Percentiles rank a stretch among this genome's conserved stretches.
Conservation (phyloP, 2,888 invertebrate species). For the Sarcophaga caerulescens region DNA sequence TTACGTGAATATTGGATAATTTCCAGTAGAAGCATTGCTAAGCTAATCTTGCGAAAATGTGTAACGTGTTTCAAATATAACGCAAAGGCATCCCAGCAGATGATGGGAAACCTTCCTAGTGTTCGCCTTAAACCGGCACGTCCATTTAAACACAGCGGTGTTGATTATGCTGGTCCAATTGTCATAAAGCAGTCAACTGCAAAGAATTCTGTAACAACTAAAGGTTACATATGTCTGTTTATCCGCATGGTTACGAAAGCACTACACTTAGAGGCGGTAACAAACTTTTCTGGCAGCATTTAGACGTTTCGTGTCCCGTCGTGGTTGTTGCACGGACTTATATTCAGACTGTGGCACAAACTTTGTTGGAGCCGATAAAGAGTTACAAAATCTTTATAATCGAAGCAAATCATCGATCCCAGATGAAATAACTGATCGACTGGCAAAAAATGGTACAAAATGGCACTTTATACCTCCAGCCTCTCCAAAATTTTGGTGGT, state of each 20-base stretch:
- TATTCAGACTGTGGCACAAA: constrained; percentile 58
- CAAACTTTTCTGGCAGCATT: constrained; percentile 66
- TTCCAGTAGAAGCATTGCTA: constrained; percentile 38
- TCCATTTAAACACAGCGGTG: background rate
- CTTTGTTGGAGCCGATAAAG: constrained; percentile 52
- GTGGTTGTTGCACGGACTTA: constrained; percentile 53
- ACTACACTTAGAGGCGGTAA: constrained; percentile 65
- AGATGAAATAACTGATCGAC: background rate
- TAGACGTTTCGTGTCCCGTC: constrained; percentile 52
- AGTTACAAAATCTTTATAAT: constrained; percentile 41
- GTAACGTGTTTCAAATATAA: constrained; percentile 43
- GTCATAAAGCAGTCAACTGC: background rate
- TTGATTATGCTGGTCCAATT: background rate
- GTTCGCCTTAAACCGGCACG: constrained; percentile 50
- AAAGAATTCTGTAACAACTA: constrained; percentile 37
- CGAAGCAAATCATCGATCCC: constrained; percentile 54
- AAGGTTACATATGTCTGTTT: constrained; percentile 65
- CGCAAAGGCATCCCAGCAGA: constrained; percentile 28
- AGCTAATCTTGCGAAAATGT: constrained; percentile 30
- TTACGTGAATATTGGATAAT: constrained; percentile 46
- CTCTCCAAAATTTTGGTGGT: constrained; percentile 59
- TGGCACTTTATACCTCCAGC: constrained; percentile 61
- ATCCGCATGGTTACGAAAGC: constrained; percentile 64
- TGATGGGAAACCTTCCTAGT: constrained; percentile 52
- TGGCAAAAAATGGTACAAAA: constrained; percentile 15